phyloP scores from a whole-genome alignment of 2,113 vertebrate genomes.

The Tamias sibiricus region DNA sequence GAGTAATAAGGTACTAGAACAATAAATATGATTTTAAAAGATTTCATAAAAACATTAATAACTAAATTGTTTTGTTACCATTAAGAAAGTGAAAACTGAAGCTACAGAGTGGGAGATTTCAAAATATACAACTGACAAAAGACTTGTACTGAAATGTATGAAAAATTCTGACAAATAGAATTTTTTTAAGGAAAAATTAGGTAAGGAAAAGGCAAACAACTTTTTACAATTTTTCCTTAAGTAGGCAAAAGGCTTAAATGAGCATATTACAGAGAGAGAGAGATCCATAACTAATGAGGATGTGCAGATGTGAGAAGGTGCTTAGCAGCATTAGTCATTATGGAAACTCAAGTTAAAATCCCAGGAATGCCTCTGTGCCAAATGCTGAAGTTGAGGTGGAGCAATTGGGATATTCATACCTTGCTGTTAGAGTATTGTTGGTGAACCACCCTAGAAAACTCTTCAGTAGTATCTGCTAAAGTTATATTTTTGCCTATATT shows the following conservation, averaged over 20 bases:
- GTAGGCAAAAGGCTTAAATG: background rate
- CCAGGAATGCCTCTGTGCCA: background rate
- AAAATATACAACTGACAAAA: background rate
- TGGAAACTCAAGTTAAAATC: background rate
- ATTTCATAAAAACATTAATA: background rate
- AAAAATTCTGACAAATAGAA: background rate
- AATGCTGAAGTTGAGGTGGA: background rate
- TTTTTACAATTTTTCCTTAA: background rate
- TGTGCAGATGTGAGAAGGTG: background rate
- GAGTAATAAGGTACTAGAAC: background rate
- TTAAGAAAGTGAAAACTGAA: background rate
- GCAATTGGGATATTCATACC: rapidly evolving
- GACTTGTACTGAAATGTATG: background rate
- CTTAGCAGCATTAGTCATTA: background rate
- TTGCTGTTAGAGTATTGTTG: background rate
- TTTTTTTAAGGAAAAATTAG: too few species aligned
- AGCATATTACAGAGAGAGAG: background rate
- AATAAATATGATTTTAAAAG: background rate
- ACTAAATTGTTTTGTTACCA: background rate
- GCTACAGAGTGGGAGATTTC: background rate
- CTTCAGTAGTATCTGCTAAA: background rate
- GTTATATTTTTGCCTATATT: background rate
- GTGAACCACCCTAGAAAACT: background rate
- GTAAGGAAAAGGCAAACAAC: background rate
- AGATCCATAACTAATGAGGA: background rate